Conservation (phyloP, 2,797 vertebrate species). For the Tolypeutes matacus region DNA sequence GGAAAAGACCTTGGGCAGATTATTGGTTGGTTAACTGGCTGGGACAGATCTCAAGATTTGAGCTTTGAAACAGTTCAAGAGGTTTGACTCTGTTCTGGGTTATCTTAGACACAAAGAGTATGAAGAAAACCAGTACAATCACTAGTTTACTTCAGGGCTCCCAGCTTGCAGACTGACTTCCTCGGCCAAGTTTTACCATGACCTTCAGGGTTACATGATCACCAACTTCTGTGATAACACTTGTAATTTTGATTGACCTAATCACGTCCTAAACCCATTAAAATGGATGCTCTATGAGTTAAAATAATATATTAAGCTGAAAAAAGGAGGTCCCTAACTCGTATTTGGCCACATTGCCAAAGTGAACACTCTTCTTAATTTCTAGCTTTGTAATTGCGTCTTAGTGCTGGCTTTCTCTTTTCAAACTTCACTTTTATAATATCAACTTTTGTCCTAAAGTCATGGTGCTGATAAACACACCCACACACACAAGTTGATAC, state of each 20-base stretch:
- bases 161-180: neutral
- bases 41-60: neutral
- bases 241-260: neutral
- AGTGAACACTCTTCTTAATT: neutral
- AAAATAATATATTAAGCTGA: neutral
- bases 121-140: neutral
- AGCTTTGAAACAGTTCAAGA: neutral
- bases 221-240: neutral
- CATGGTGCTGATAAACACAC: neutral
- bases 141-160: neutral
- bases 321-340: neutral
- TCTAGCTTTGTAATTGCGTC: neutral
- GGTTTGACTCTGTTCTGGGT: neutral
- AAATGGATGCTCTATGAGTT: neutral
- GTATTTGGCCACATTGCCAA: neutral
- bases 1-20: neutral
- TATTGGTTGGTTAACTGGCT: neutral
- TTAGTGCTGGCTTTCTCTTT: neutral
- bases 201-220: neutral
- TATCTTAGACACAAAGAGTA: neutral
- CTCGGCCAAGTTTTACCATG: neutral
- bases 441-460: neutral
- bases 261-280: neutral
- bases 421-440: neutral
- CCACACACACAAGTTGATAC: neutral